phyloP scores from a whole-genome alignment of 2,888 invertebrate species.

The Drosophila melanosoma region DNA sequence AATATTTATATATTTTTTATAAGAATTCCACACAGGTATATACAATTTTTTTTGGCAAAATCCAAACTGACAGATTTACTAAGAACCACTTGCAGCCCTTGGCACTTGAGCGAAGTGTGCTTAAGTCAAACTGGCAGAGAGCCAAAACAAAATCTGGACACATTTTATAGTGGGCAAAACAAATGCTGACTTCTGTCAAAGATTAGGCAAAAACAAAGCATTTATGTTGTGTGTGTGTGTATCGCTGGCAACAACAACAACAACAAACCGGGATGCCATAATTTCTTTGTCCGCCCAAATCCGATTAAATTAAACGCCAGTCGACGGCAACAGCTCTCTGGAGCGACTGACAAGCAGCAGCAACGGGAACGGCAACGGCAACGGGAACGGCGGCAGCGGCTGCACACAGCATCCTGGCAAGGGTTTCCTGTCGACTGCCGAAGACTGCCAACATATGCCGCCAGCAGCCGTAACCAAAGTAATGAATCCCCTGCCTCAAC shows the following conservation, averaged over 20 bases:
- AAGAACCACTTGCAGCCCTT: slow-evolving; percentile 40
- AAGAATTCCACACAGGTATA: background rate
- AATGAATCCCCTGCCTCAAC: slow-evolving; percentile 47
- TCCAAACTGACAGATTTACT: background rate
- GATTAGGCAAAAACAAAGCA: slow-evolving; percentile 76
- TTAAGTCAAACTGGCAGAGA: slow-evolving; percentile 43
- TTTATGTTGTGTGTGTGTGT: slow-evolving; percentile 48
- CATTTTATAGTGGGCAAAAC: slow-evolving; percentile 64
- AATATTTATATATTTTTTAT: background rate
- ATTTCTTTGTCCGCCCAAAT: slow-evolving; percentile 74
- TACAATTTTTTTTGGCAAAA: background rate
- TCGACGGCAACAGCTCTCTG: slow-evolving; percentile 28
- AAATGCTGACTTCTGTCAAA: slow-evolving; percentile 77
- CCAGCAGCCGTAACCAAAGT: slow-evolving; percentile 64
- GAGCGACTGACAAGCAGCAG: slow-evolving; percentile 15
- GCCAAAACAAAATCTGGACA: slow-evolving; percentile 65
- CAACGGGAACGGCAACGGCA: slow-evolving; percentile 11
- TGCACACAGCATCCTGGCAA: slow-evolving; percentile 77
- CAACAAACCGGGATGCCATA: slow-evolving; percentile 66
- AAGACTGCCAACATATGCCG: slow-evolving; percentile 77
- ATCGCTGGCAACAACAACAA: slow-evolving; percentile 46
- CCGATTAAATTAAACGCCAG: slow-evolving; percentile 79
- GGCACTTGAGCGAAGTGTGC: slow-evolving; percentile 45
- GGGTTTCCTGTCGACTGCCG: slow-evolving; percentile 63
- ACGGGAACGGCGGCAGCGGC: slow-evolving; percentile 50